Percentiles rank a stretch among this genome's conserved stretches.
Evolutionary conservation across 2,888 invertebrate genomes (phyloP).

Genomic region (Andrena hattorfiana): DNA sequence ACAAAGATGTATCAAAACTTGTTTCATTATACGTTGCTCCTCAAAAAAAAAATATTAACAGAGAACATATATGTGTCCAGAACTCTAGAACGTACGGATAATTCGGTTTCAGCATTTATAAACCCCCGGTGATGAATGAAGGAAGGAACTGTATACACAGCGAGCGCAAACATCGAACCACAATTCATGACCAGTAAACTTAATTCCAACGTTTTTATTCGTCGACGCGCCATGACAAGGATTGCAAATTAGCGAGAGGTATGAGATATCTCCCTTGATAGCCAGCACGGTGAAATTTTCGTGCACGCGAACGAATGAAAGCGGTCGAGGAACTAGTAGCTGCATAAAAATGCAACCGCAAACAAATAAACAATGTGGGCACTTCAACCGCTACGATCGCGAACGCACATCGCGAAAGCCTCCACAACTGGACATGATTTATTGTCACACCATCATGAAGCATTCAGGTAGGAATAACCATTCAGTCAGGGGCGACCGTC

Average conservation of each 20-base stretch:
- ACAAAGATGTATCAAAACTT: too few species aligned
- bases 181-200: conserved; percentile 22
- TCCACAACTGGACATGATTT: conserved; percentile 32
- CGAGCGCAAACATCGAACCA: not conserved
- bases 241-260: conserved; percentile 36
- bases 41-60: too few species aligned
- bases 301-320: not conserved
- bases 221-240: conserved; percentile 22
- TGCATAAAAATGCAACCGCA: conserved; percentile 24
- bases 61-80: too few species aligned
- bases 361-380: conserved; percentile 29
- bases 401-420: conserved; percentile 28
- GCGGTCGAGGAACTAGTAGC: too few species aligned
- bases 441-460: conserved; percentile 29
- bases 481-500: conserved; percentile 15
- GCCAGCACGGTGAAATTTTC: conserved; percentile 44
- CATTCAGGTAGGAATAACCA: conserved; percentile 43
- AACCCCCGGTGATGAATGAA: too few species aligned
- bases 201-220: conserved; percentile 22
- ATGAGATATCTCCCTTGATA: conserved; percentile 34
- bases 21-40: too few species aligned
- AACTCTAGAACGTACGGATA: too few species aligned
- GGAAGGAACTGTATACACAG: too few species aligned
- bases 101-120: too few species aligned
- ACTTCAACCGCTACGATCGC: not conserved